These are phyloP conservation scores for Turritopsis dohrnii DNA, from an alignment of 30 jellyfish, hydroid and myxozoan genomes.

Conservation along the genomic window DNA sequence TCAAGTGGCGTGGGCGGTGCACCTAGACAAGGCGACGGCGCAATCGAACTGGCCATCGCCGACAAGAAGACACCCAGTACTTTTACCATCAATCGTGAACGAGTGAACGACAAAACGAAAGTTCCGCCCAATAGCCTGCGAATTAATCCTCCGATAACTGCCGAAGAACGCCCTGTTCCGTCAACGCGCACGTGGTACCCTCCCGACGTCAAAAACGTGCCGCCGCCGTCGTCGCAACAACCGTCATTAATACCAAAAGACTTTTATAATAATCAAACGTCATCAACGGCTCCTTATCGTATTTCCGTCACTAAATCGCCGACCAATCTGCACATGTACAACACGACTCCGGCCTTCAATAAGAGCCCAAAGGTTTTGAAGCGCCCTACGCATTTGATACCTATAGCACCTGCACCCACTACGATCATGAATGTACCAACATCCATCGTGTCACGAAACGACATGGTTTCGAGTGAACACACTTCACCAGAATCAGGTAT, in stretches of 20 bases:
- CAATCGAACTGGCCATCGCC: neutral
- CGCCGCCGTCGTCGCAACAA: conserved; percentile 9
- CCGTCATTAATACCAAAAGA: neutral
- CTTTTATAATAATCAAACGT: neutral
- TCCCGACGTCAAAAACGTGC: neutral
- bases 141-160: neutral
- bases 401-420: conserved; percentile 38
- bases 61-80: conserved; percentile 8
- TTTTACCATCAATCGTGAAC: conserved; percentile 1
- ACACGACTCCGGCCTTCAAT: neutral
- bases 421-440: conserved; percentile 9
- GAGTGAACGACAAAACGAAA: neutral
- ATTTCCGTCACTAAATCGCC: conserved; percentile 8
- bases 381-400: conserved; percentile 12
- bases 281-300: neutral
- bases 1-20: neutral
- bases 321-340: conserved; percentile 13
- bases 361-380: neutral
- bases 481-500: conserved; percentile 11
- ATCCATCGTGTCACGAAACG: neutral
- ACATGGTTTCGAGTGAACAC: neutral
- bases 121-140: neutral
- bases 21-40: neutral
- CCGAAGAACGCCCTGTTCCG: neutral
- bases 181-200: conserved; percentile 9